A percentile compares a stretch with the other conserved stretches of the same genome.
These are phyloP conservation scores for Ptychodera flava DNA, from an alignment of 35 echinoderm and acorn worm genomes.

Conservation along the genomic window DNA sequence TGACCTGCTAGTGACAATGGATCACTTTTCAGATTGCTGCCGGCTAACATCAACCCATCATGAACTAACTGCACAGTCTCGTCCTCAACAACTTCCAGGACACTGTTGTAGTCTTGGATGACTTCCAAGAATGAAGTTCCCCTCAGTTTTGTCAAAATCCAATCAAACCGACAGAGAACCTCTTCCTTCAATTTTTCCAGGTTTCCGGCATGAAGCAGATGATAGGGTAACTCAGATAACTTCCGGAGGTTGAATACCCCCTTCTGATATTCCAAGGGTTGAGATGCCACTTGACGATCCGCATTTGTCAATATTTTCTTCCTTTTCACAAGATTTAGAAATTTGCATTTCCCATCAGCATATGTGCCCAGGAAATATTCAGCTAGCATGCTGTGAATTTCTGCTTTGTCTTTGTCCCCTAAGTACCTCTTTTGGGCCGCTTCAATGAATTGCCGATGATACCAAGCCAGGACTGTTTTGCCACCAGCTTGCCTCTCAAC, in stretches of 20 bases:
- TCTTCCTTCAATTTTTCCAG: slow-evolving; percentile 19
- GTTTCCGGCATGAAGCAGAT: slow-evolving; percentile 29
- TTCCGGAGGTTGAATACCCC: slow-evolving; percentile 73
- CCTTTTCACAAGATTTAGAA: slow-evolving; percentile 43
- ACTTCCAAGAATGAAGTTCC: slow-evolving; percentile 58
- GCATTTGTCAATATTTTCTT: slow-evolving; percentile 42
- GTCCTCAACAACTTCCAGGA: slow-evolving; percentile 21
- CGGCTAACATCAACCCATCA: slow-evolving; percentile 50
- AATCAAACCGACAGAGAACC: slow-evolving; percentile 63
- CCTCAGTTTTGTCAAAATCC: slow-evolving; percentile 66
- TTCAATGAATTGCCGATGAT: slow-evolving; percentile 89
- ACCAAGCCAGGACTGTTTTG: slow-evolving; percentile 82
- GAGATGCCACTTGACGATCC: slow-evolving; percentile 61
- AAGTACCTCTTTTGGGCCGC: slow-evolving; percentile 52
- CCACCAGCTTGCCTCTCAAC: slow-evolving; percentile 69
- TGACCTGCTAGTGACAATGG: slow-evolving; percentile 64
- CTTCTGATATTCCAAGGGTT: slow-evolving; percentile 55
- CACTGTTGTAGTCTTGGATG: slow-evolving; percentile 23
- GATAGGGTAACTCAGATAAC: slow-evolving; percentile 67
- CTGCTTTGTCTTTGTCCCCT: not conserved
- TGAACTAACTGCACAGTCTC: slow-evolving; percentile 33
- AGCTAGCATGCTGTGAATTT: slow-evolving; percentile 40
- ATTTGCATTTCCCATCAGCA: slow-evolving; percentile 54
- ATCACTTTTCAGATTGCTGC: slow-evolving; percentile 67
- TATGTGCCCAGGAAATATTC: slow-evolving; percentile 68